These are phyloP conservation scores for Melipona quadrifasciata DNA, from an alignment of 1,140 invertebrate genomes.

Conservation along the genomic window DNA sequence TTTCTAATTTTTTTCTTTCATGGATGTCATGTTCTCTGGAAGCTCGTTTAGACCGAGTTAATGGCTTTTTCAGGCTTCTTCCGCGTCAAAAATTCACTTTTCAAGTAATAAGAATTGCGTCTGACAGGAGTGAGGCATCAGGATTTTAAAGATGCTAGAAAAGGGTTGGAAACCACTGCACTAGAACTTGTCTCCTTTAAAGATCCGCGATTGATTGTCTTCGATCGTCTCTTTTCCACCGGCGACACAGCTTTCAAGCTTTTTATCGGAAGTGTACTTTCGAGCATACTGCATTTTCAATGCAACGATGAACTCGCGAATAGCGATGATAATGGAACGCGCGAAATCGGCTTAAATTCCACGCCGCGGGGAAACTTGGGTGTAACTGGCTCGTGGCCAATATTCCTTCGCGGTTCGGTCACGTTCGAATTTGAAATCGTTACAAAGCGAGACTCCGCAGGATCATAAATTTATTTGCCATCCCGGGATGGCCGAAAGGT, in stretches of 20 bases:
- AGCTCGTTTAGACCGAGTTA: too few species aligned
- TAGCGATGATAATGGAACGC: neutral
- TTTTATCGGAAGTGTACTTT: neutral
- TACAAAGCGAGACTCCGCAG: neutral
- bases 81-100: too few species aligned
- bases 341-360: neutral
- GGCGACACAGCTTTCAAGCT: neutral
- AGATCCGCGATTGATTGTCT: too few species aligned
- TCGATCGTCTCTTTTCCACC: too few species aligned
- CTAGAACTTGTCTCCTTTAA: too few species aligned
- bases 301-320: neutral
- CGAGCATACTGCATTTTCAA: neutral
- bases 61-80: too few species aligned
- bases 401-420: neutral
- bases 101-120: too few species aligned
- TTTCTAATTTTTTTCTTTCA: too few species aligned
- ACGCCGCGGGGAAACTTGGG: neutral
- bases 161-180: too few species aligned
- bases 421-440: slow-evolving; percentile 29
- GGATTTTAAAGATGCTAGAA: too few species aligned
- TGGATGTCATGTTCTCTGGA: too few species aligned
- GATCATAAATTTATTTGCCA: slow-evolving; percentile 17
- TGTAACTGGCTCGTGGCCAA: slow-evolving; percentile 34
- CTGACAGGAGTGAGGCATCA: too few species aligned
- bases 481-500: neutral